Evolutionary conservation across 2,113 vertebrate genomes (phyloP).

Genomic region (Aspiorhynchus laticeps): DNA sequence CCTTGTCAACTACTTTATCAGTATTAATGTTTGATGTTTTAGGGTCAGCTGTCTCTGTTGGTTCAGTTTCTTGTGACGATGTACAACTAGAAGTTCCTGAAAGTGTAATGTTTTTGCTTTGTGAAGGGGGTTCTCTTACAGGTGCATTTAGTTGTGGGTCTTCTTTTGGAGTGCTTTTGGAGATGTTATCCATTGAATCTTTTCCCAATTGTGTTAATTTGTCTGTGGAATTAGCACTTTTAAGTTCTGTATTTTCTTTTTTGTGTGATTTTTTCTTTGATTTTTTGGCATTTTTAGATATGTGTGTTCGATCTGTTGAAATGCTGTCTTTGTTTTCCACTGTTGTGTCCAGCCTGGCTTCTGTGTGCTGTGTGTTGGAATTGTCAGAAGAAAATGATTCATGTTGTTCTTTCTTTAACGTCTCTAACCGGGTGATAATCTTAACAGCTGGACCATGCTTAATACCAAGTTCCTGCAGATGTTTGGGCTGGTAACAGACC

Average conservation of each 20-base stretch:
- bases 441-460: conserved; percentile 70
- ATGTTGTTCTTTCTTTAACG: conserved; percentile 10
- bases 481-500: conserved; percentile 65
- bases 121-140: neutral
- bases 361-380: neutral
- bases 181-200: neutral
- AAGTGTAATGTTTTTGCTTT: neutral
- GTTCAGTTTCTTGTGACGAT: neutral
- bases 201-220: neutral
- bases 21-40: neutral
- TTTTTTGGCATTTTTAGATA: neutral
- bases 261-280: neutral
- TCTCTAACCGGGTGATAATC: conserved; percentile 64
- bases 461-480: conserved; percentile 71
- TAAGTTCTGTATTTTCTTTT: neutral
- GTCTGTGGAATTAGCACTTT: neutral
- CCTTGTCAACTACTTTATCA: neutral
- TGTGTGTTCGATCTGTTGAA: neutral
- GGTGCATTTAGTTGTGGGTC: too few relatives aligned
- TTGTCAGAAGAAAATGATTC: neutral
- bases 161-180: neutral
- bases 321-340: neutral
- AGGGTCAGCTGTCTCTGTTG: neutral
- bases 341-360: neutral
- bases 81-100: neutral